Evolutionary conservation across 2,888 invertebrate genomes (phyloP), one percentile per base, ranked within the genome.

Genomic region (Empis stercorea): DNA sequence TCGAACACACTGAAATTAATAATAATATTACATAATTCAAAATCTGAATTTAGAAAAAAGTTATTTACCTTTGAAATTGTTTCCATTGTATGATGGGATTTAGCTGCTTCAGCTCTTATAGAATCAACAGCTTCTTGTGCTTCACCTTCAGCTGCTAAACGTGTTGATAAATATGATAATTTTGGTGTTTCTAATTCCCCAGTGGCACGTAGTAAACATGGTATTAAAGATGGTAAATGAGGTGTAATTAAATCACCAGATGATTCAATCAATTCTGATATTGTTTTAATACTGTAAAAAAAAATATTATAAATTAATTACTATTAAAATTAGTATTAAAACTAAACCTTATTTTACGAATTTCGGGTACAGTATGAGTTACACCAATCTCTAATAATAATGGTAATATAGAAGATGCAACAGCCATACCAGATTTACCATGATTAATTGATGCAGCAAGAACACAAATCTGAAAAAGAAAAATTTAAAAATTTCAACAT

Each of bases 1-100:
- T 56, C 76, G 77, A 30, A 80, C 72, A 56, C 80, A 80, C 74
- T 78, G 42, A 54, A 57, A 48, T n/a, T 1, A 30, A 13, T n/a
- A 17, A 9, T 11, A 14, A 42, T n/a, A 5, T 3, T 10, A 6
- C 14, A 3, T 45, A 17, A n/a, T 2, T 11, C 7, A 10, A 27
- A 15, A 13, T 3, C 5, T n/a, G 2, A 15, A 10, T 10, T 27
- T 4, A 11, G 7, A 27, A 23, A 1, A 27, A 13, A 40, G 2
- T 14, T 40, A 45, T 14, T 38, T 9, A 84, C 86, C 71, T 86
- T 84, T 39, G 84, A 80, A 34, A 91, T 81, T 4, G 89, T 87
- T 59, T 92, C 89, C 53, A 87, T 88, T 50, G 92, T 88, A 50
- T 89, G 86, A 63, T 93, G 88, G 1, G 81, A 81, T 58, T 84